Base-by-base conservation (phyloP, 2,888 invertebrate species). In the Macaria liturata region DNA sequence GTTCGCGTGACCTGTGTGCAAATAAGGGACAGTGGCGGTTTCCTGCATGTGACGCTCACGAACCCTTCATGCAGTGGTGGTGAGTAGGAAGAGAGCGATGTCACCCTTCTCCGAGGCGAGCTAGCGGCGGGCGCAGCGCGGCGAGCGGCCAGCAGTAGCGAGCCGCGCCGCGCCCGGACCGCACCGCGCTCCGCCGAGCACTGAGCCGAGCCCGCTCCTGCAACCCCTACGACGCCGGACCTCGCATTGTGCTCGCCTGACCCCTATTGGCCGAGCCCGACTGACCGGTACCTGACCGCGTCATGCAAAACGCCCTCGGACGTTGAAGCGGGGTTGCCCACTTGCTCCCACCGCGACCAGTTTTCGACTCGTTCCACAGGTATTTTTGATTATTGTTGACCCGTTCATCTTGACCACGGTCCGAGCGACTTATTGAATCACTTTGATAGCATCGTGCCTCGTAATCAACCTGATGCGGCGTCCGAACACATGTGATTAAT, bases 51-150 rank as follows among this genome's bases (percentile, higher is more conserved):
- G 78, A 78, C 73, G 80, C 77, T 71, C 68, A 75, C 75, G 80
- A 82, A 84, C 88, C 90, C 88, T 86, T 85, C 80, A 69, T 70
- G 60, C 63, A 65, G 62, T 60, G 60, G 71, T 77, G 84, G 80
- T 85, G 86, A 76, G 76, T 84, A 80, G 87, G 88, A 86, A 88
- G 86, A 78, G 74, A 67, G 70, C 72, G 75, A 78, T 89, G 86
- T 88, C 88, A 89, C 90, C 91, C 91, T 90, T 90, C 90, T 86
- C 85, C 78, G 67, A 66, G 75, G 72, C 72, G 75, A 78, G 81
- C 77, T 81, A 80, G 77, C 76, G 63, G 74, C 70, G 71, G 79
- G 79, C 80, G 54, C 61, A 49, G 69, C 75, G 78, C 76, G 71
- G 71, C 76, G 76, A 75, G 72, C 56, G 68, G 72, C 69, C 75